Evolutionary conservation across 2,888 invertebrate genomes (phyloP), one percentile per base, ranked within the genome.

Genomic region (Lacanobia oleracea): DNA sequence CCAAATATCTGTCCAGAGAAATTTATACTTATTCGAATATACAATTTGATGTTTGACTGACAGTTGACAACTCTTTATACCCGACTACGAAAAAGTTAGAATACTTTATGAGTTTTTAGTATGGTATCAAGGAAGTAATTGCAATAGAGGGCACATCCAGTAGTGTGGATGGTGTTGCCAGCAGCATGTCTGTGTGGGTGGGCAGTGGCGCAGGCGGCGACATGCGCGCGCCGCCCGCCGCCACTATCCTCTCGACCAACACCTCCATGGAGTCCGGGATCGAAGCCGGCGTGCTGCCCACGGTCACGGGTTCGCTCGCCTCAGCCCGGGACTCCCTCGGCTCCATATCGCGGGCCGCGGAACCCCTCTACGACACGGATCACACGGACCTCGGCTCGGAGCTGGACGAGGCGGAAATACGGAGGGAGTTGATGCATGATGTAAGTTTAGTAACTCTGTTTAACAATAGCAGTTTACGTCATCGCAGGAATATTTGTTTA

Each of bases 321-420:
- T 95, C 96, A 67, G 93, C 96, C 74, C 87, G 96, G 85, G 93
- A 96, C 84, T 97, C 97, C 0, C 93, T 97, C 86, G 97, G 96
- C 61, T 97, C 97, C 16, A 90, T 97, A 75, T 97, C 97, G 59
- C 94, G 97, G 69, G 96, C 97, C 8, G 96, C 94, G 3, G 97
- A 97, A 88, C 97, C 97, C 51, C 92, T 97, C 64, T 98, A 98
- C 90, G 97, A 98, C 89, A 98, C 98, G 66, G 98, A 98, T 91
- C 98, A 98, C 88, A 98, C 98, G 27, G 98, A 98, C 91, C 96
- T 98, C 67, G 98, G 97, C 77, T 98, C 98, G 65, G 98, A 98
- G 89, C 94, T 97, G 82, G 98, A 98, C 92, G 98, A 98, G 91
- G 97, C 97, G 50, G 98, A 98, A 90, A 96, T 98, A 85, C 96